A percentile compares a stretch with the other conserved stretches of the same genome.
phyloP scores from a whole-genome alignment of 1,140 invertebrate species.

The Radopholus similis region DNA sequence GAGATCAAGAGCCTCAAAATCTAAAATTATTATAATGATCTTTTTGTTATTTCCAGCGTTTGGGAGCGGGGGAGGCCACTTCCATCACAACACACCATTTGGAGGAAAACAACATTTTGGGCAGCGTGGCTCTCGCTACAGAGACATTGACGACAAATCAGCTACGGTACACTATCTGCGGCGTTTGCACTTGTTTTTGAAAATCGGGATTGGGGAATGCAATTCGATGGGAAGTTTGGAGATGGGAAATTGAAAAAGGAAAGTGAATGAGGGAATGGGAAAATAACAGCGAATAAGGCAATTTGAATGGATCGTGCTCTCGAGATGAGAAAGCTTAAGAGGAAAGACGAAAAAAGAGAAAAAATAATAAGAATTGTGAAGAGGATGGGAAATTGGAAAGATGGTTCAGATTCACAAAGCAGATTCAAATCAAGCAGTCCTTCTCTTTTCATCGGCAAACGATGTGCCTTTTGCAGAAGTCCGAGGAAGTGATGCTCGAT shows the following conservation, averaged over 20 bases:
- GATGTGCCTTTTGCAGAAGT: conserved; percentile 9
- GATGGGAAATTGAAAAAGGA: background rate
- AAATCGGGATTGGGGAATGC: background rate
- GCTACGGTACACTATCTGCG: background rate
- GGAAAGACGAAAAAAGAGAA: background rate
- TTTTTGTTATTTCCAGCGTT: background rate
- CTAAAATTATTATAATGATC: no score
- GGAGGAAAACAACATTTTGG: conserved; percentile 2
- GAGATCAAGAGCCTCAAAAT: background rate
- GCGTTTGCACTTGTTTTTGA: background rate
- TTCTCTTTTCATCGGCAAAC: background rate
- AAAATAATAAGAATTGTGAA: background rate
- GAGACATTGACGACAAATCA: background rate
- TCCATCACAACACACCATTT: conserved; percentile 2
- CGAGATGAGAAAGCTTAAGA: no score
- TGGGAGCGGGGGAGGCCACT: background rate
- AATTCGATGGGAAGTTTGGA: background rate
- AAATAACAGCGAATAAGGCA: no score
- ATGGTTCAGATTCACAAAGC: background rate
- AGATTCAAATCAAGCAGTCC: no score
- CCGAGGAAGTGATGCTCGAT: conserved; percentile 14
- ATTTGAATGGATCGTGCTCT: no score
- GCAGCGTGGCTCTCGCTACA: conserved; percentile 14
- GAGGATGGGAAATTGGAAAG: background rate
- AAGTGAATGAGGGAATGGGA: background rate